Evolutionary conservation across 2,113 vertebrate genomes (phyloP).

Genomic region (Prunella fulvescens): DNA sequence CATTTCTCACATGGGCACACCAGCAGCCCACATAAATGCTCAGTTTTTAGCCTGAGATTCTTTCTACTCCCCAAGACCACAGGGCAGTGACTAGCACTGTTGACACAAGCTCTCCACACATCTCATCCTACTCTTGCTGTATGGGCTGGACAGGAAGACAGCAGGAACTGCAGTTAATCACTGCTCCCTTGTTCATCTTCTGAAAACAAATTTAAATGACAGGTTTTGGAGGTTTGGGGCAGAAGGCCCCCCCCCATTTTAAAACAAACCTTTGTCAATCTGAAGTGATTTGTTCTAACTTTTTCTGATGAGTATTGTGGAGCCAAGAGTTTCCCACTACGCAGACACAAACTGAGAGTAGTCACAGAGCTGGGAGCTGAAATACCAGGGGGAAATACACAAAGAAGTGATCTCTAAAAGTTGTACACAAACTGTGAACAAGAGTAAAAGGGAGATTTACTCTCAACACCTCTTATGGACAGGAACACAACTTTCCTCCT

Average conservation of each 20-base stretch:
- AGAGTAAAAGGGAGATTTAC: neutral
- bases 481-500: neutral
- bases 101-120: neutral
- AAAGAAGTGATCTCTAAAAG: neutral
- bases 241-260: neutral
- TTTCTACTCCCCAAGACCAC: neutral
- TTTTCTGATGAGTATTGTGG: neutral
- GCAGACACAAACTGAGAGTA: neutral
- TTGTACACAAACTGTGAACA: neutral
- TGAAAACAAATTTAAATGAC: neutral
- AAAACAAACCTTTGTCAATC: neutral
- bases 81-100: neutral
- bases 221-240: neutral
- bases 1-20: neutral
- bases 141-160: neutral
- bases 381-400: neutral
- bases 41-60: fast-evolving
- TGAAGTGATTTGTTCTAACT: neutral
- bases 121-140: neutral
- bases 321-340: neutral
- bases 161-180: neutral
- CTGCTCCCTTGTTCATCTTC: neutral
- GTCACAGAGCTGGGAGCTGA: neutral
- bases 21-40: neutral
- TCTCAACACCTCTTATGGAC: neutral